These are phyloP conservation scores for Oreotrochilus melanogaster DNA, from an alignment of 2,113 vertebrate genomes.

Conservation along the genomic window DNA sequence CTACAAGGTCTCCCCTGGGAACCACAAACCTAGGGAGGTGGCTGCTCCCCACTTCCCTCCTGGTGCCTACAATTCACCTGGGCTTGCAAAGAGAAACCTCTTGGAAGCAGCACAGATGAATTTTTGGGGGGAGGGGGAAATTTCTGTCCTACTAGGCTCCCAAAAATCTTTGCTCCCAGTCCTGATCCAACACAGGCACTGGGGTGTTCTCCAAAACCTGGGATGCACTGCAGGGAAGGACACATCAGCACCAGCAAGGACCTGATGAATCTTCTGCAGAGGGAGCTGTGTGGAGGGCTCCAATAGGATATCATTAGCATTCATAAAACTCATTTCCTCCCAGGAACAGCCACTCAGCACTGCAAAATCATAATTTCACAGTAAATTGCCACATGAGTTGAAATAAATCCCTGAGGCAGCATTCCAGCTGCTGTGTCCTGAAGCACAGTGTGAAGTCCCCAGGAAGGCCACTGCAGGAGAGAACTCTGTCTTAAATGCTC, in stretches of 20 bases:
- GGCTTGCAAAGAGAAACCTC: not conserved
- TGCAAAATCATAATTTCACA: slow-evolving; percentile 69
- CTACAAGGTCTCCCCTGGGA: too few species aligned
- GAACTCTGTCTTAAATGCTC: not conserved
- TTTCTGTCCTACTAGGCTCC: not conserved
- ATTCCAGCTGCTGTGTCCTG: not conserved
- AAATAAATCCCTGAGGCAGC: slow-evolving; percentile 28
- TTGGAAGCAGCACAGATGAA: not conserved
- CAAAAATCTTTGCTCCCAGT: not conserved
- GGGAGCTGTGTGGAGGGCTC: not conserved
- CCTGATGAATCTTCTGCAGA: not conserved
- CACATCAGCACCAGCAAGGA: fast-evolving
- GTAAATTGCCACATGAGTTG: not conserved
- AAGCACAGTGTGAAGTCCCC: fast-evolving
- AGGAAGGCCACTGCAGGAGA: not conserved
- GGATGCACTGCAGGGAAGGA: not conserved
- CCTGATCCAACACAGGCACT: not conserved
- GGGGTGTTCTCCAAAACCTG: not conserved
- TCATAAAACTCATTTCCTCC: slow-evolving; percentile 32
- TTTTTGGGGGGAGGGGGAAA: not conserved
- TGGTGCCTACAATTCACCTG: fast-evolving
- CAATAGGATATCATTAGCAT: not conserved
- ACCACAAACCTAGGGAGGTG: not conserved
- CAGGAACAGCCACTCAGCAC: slow-evolving; percentile 19
- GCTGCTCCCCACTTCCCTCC: not conserved